Conservation (phyloP, 1,140 invertebrate genomes). For the Neodiprion lecontei region DNA sequence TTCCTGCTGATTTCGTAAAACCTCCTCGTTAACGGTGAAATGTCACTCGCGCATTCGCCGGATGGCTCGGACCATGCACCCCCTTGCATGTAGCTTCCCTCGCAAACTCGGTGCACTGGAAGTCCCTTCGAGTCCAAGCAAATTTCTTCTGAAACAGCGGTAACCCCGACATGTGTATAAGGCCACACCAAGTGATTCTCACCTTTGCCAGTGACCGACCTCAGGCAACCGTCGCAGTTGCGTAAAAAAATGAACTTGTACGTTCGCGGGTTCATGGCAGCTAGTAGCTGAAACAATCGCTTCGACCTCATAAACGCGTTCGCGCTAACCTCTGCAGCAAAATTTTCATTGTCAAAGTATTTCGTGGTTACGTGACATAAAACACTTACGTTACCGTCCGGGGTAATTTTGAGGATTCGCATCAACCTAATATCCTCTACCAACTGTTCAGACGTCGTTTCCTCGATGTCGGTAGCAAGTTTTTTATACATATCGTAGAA, state of each 20-base stretch:
- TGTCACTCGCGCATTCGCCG: background rate
- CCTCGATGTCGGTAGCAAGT: background rate
- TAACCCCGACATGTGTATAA: slow-evolving; percentile 27
- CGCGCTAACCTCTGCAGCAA: background rate
- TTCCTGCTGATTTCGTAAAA: background rate
- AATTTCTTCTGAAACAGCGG: slow-evolving; percentile 30
- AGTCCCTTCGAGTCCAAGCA: slow-evolving; percentile 43
- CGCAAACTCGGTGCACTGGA: slow-evolving; percentile 36
- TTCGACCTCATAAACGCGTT: background rate
- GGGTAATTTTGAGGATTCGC: background rate
- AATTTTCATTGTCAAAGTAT: background rate
- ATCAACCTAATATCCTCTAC: slow-evolving; percentile 3
- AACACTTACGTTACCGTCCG: background rate
- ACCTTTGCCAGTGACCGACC: background rate
- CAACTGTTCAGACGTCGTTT: background rate
- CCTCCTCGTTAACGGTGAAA: background rate
- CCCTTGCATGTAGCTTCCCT: slow-evolving; percentile 43
- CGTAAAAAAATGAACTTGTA: background rate
- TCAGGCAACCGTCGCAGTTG: slow-evolving; percentile 4
- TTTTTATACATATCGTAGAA: background rate
- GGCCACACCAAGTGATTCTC: slow-evolving; percentile 37
- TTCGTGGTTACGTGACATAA: slow-evolving; percentile 4
- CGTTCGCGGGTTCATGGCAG: background rate
- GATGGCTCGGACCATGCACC: slow-evolving; percentile 36
- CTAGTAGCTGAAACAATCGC: background rate